Evolutionary conservation across 92 coral and sea anemone species (phyloP).

Genomic region (Phenganax stokvisi): DNA sequence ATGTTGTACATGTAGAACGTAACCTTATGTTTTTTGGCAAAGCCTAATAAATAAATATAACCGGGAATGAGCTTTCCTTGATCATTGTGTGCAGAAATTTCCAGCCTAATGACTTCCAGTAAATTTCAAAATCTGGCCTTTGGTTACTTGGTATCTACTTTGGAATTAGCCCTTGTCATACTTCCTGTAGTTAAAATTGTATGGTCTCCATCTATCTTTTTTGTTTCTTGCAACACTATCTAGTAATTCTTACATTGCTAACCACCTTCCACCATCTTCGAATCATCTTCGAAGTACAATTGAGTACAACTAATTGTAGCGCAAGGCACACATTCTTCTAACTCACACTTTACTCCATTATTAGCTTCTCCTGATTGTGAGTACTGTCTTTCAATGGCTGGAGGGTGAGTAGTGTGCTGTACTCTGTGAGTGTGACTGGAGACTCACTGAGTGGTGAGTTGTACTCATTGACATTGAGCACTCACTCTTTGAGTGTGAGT

Average conservation of each 20-base stretch:
- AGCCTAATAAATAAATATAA: too few relatives aligned
- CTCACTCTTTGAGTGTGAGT: slow-evolving; percentile 27
- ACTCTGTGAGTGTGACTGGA: slow-evolving; percentile 30
- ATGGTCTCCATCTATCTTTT: neutral
- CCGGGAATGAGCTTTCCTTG: slow-evolving; percentile 33
- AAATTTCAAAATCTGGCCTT: slow-evolving; percentile 8
- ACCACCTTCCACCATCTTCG: slow-evolving; percentile 24
- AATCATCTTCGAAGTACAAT: neutral
- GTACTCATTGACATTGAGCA: slow-evolving; percentile 28
- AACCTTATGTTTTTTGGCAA: too few relatives aligned
- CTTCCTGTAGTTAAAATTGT: slow-evolving; percentile 1
- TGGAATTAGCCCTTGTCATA: slow-evolving; percentile 7
- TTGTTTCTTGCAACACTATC: slow-evolving; percentile 2
- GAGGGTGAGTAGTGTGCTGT: slow-evolving; percentile 20
- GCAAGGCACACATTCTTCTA: slow-evolving; percentile 19
- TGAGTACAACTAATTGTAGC: slow-evolving; percentile 6
- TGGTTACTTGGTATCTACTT: neutral
- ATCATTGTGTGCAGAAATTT: slow-evolving; percentile 31
- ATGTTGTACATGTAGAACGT: too few relatives aligned
- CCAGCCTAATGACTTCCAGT: slow-evolving; percentile 28
- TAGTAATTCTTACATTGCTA: neutral
- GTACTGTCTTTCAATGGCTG: slow-evolving; percentile 30
- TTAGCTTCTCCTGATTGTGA: slow-evolving; percentile 36
- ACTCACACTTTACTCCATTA: slow-evolving; percentile 39
- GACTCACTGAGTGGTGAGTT: slow-evolving; percentile 27